Evolutionary conservation across 1,140 invertebrate species (phyloP).

Genomic region (Aphaenogaster floridana): DNA sequence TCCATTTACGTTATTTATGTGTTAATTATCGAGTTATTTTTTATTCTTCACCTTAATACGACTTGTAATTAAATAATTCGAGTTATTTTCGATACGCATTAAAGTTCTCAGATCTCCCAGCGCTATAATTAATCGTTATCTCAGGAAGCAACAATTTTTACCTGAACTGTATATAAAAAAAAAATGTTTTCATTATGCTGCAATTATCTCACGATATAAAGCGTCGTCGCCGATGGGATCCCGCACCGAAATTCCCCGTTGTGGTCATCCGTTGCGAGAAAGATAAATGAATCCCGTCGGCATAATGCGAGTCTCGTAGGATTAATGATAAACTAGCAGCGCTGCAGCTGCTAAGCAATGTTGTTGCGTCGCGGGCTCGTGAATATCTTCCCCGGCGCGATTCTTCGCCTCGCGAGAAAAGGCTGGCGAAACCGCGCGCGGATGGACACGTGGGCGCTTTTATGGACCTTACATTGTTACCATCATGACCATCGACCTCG

Average conservation of each 20-base stretch:
- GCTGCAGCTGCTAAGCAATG: conserved; percentile 34
- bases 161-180: background rate
- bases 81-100: background rate
- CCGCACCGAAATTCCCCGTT: background rate
- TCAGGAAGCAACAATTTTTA: background rate
- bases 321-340: conserved; percentile 41
- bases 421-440: conserved; percentile 10
- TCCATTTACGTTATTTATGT: background rate
- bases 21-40: background rate
- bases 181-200: background rate
- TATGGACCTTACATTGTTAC: conserved; percentile 47
- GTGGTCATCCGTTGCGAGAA: background rate
- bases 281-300: conserved; percentile 46
- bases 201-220: background rate
- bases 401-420: conserved; percentile 12
- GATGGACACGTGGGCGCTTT: conserved; percentile 51
- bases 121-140: background rate
- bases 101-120: background rate
- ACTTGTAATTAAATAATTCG: background rate
- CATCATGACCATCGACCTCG: conserved; percentile 55
- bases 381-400: conserved; percentile 32
- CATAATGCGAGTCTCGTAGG: conserved; percentile 31
- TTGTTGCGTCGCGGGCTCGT: conserved; percentile 12
- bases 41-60: background rate
- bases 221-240: background rate